phyloP scores from a whole-genome alignment of 2,113 vertebrate species.

The Ctenomys sociabilis region DNA sequence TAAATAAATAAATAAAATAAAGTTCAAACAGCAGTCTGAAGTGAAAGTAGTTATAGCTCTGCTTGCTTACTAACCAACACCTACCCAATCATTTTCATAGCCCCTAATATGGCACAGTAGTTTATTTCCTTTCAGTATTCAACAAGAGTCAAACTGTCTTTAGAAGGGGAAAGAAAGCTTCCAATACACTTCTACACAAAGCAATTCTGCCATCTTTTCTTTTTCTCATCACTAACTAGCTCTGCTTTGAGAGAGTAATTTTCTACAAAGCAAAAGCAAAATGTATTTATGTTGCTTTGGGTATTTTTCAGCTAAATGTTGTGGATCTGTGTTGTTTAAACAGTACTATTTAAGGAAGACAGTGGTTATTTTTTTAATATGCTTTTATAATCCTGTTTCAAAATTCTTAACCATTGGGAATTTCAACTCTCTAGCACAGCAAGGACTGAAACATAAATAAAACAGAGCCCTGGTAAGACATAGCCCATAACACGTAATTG shows the following conservation, averaged over 20 bases:
- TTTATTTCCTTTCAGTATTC: constrained; percentile 17
- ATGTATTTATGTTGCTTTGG: neutral
- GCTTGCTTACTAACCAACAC: neutral
- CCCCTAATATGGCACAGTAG: neutral
- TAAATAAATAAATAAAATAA: too few relatives aligned
- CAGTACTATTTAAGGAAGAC: neutral
- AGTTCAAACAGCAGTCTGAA: neutral
- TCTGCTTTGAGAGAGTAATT: neutral
- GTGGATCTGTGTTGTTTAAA: neutral
- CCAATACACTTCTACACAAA: neutral
- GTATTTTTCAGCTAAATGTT: neutral
- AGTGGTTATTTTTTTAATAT: neutral
- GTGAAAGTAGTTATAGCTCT: neutral
- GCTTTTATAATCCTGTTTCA: neutral
- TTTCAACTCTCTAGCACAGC: neutral
- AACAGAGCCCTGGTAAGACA: neutral
- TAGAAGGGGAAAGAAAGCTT: neutral
- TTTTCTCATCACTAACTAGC: neutral
- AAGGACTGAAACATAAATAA: constrained; percentile 34
- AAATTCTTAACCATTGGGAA: neutral
- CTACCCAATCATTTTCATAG: neutral
- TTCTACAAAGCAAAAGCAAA: neutral
- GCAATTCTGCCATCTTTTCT: neutral
- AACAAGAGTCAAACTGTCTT: neutral
- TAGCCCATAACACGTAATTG: neutral